Evolutionary conservation across 2,888 invertebrate genomes (phyloP), one percentile per base, ranked within the genome.

Genomic region (Drosophila fungiperda): DNA sequence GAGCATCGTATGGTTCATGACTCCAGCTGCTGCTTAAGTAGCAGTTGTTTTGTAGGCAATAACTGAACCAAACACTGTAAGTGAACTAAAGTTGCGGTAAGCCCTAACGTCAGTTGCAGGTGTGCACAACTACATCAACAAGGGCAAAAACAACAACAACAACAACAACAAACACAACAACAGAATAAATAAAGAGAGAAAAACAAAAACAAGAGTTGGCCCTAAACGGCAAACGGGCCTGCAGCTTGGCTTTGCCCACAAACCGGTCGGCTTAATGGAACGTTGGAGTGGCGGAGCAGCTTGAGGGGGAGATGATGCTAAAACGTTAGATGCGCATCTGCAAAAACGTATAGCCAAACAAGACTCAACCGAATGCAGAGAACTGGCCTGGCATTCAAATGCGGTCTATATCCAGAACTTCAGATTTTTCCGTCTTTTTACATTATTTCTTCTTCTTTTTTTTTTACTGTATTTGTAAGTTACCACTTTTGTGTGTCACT

Each of bases 401-500:
- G 86, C 64, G 86, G 83, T 74, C 76, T 73, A 59, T 73, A 59
- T 70, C 48, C 33, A 33, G 59, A 54, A 50, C 42, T 38, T 29
- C 36, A 60, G 33, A 42, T 8, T 36, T 58, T 49, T 60, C 20
- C 12, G 38, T 29, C 26, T 26, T 54, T 54, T 55, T 55, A 55
- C 53, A 57, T 67, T 58, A 32, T 45, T 40, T 54, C 35, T 45
- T 58, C 23, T 35, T 57, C 68, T 29, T 26, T 23, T 64, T 38
- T 63, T 54, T 68, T 59, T 58, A 32, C 52, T 68, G 26, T 40
- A 55, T 40, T 29, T 71, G 54, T 62, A 58, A 60, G 71, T 78
- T 84, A 75, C 60, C 77, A 89, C 59, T 76, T 83, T 85, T 80
- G 86, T 87, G 81, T 87, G 87, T 89, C 90, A 90, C 86, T 88